These are phyloP conservation scores for Liposcelis brunnea DNA, from an alignment of 2,888 invertebrate species.

Conservation along the genomic window DNA sequence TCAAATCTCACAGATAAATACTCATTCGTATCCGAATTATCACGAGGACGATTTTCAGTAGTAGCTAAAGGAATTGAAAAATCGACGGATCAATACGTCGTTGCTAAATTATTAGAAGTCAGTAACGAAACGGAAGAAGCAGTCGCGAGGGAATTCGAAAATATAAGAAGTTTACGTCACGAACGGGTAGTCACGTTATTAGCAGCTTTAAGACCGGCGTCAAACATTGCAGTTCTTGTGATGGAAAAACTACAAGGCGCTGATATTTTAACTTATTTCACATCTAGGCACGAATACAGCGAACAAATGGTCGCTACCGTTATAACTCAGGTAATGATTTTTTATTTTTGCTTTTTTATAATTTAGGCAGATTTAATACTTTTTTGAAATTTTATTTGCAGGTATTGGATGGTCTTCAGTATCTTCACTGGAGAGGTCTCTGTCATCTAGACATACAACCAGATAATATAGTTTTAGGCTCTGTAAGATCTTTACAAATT, in stretches of 20 bases:
- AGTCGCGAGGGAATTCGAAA: conserved; percentile 68
- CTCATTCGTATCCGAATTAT: conserved; percentile 70
- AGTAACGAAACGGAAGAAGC: conserved; percentile 44
- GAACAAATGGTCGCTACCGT: conserved; percentile 84
- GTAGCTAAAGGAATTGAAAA: conserved; percentile 70
- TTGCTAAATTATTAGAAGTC: conserved; percentile 65
- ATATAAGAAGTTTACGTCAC: conserved; percentile 63
- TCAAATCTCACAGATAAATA: conserved; percentile 54
- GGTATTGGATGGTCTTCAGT: conserved; percentile 77
- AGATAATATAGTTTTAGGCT: conserved; percentile 85
- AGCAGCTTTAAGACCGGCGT: conserved; percentile 22
- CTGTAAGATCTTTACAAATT: conserved; percentile 64
- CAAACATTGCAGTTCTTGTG: conserved; percentile 47
- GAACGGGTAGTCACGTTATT: conserved; percentile 67
- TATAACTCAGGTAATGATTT: conserved; percentile 46
- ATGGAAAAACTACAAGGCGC: conserved; percentile 80
- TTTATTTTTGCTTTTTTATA: conserved; percentile 3
- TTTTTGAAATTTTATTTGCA: conserved; percentile 19
- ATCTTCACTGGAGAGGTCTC: conserved; percentile 84
- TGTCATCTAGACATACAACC: conserved; percentile 85
- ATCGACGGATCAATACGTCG: conserved; percentile 53
- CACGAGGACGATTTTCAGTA: conserved; percentile 66
- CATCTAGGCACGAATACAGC: conserved; percentile 74
- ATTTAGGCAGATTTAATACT: background rate
- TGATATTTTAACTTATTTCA: conserved; percentile 74